Conservation (phyloP, 2,888 invertebrate species). For the Leptogaster cylindrica region DNA sequence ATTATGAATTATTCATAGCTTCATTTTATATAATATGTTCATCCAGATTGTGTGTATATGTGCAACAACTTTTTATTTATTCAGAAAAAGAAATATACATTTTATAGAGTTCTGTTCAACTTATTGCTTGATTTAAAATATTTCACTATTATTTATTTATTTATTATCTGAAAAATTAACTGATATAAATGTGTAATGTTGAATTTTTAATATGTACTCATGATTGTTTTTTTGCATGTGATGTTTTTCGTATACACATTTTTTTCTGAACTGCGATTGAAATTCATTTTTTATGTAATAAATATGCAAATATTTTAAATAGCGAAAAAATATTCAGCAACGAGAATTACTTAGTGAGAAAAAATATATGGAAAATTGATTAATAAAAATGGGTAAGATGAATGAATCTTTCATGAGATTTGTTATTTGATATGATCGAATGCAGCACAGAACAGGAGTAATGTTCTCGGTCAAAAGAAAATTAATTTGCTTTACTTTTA, state of each 20-base stretch:
- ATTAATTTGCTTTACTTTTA: constrained; percentile 1
- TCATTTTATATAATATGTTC: constrained; percentile 18
- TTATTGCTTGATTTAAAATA: constrained; percentile 44
- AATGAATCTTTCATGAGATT: constrained; percentile 36
- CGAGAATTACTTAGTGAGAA: constrained; percentile 10
- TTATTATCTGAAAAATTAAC: not conserved
- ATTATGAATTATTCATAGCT: constrained; percentile 41
- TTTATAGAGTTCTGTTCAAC: constrained; percentile 47
- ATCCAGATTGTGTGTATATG: too few species aligned
- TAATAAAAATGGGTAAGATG: constrained; percentile 20
- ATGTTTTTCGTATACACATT: not conserved
- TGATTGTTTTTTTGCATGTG: constrained; percentile 21
- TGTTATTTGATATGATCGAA: constrained; percentile 33
- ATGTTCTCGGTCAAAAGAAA: constrained; percentile 16
- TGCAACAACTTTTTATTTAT: too few species aligned
- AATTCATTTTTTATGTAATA: not conserved
- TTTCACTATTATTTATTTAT: constrained; percentile 1
- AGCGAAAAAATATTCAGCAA: constrained; percentile 19
- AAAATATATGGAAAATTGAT: constrained; percentile 22
- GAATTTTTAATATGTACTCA: not conserved
- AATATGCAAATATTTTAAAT: constrained; percentile 3
- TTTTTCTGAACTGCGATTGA: not conserved
- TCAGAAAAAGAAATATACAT: too few species aligned
- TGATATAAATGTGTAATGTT: not conserved
- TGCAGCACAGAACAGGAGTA: constrained; percentile 34